Evolutionary conservation across 2,113 vertebrate species (phyloP), one percentile per base, ranked within the genome.

Genomic region (Epinephelus fuscoguttatus): DNA sequence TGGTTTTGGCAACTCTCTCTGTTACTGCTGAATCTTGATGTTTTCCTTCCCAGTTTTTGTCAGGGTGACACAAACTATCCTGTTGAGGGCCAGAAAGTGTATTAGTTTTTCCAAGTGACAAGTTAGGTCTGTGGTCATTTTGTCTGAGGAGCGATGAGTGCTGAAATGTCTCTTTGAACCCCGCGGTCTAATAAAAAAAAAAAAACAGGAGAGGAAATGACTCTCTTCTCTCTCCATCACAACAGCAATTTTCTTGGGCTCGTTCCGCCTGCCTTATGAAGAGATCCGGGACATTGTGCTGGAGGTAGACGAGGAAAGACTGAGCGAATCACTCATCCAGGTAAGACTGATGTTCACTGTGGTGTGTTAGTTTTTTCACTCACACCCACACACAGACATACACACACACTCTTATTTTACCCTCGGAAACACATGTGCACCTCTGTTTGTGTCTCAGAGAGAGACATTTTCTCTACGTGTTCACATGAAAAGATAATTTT

Each of bases 161-260:
- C 72, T 75, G 85, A 88, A 89, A 90, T 82, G 76, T 76, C 55
- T 91, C 78, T 80, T 85, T 93, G 83, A 94, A 90, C 79, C 82
- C 83, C 8, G 74, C 52, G 47, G 86, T 90, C 81, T 90, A 82
- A 91, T 89, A 84, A 80, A 87, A 89, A 78, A 66, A 60, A 80
- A 30, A 30, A 60, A 42, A 10, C 2, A 12, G 64, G 25, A 62
- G 67, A 91, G 83, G 87, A 92, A 93, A 94, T 94, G 79, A 94
- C 88, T 92, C 84, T 89, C 47, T 81, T 94, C 66, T 89, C 84
- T 90, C 95, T 96, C 91, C 80, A 76, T 94, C 89, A 85, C 70
- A 87, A 94, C 95, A 99, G 98, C 98, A 85, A 99, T 99, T 94
- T 99, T 99, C 94, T 92, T 99, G 89, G 98, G 98, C 88, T 99